Base-by-base conservation (phyloP, 2,888 invertebrate genomes). In the Silvanus unidentatus region DNA sequence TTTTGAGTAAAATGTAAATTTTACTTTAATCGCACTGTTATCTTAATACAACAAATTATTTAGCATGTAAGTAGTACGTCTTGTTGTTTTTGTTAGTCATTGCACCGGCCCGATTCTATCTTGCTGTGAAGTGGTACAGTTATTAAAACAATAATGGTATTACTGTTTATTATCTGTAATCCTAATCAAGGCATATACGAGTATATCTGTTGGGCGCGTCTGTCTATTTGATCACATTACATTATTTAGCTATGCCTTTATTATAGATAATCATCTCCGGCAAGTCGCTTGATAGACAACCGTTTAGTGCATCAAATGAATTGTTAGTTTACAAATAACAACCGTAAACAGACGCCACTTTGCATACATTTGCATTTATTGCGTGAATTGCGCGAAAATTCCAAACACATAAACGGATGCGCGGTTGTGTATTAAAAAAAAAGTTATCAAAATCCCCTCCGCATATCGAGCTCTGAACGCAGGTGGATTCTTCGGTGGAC, bases 191-290 rank as follows among this genome's bases (percentile, higher is more conserved):
- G 22, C 8, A 22, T 8, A 22, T n/a, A 44, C 50, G 48, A 47
- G 52, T 43, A 39, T 49, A 57, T 54, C 57, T 48, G 54, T 49
- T 43, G 54, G 54, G 55, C 54, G 51, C 52, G 54, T 53, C 55
- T 50, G 51, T 52, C 56, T 57, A 58, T 64, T 64, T 65, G 65
- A 67, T 68, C 64, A 62, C 64, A 65, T 67, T 66, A 65, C 64
- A 60, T 60, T 66, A 65, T 68, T 67, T 65, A 62, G 68, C 62
- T 64, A 65, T 66, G 65, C 62, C 58, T 55, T 56, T 58, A 61
- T 63, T 65, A 55, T 51, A 60, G 64, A 65, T 67, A 62, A 54
- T 12, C 47, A 67, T 67, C 66, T 57, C 65, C 68, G 65, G 54
- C 63, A 52, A 45, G 49, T 49, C 48, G 37, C 45, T 50, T 66